phyloP scores from a whole-genome alignment of 2,113 vertebrate genomes.

The Cyprinodon variegatus region DNA sequence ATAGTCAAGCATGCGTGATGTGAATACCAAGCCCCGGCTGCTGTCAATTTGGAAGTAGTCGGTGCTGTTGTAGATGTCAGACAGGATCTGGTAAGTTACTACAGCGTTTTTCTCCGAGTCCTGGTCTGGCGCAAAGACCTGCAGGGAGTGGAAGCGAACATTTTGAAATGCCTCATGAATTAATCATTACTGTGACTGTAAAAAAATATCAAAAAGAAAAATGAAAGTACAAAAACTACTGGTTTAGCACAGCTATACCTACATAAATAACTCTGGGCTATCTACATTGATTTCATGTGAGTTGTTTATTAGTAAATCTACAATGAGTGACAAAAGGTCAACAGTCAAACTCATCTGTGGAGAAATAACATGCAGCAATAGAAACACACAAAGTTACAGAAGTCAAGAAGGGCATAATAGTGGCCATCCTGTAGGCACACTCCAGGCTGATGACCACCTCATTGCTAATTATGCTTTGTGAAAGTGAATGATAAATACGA shows the following conservation, averaged over 20 bases:
- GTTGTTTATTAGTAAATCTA: neutral
- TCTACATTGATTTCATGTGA: neutral
- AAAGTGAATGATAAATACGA: too few relatives aligned
- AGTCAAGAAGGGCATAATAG: too few relatives aligned
- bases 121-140: slow-evolving; percentile 87
- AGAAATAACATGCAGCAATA: too few relatives aligned
- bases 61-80: slow-evolving; percentile 90
- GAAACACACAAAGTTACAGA: too few relatives aligned
- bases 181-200: slow-evolving; percentile 35
- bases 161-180: slow-evolving; percentile 28
- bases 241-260: neutral
- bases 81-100: slow-evolving; percentile 92
- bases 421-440: too few relatives aligned
- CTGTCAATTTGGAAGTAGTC: slow-evolving; percentile 94
- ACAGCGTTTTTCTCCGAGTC: slow-evolving; percentile 89
- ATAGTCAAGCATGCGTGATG: slow-evolving; percentile 89
- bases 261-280: neutral
- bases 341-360: too few relatives aligned
- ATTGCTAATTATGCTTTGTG: too few relatives aligned
- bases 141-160: slow-evolving; percentile 26
- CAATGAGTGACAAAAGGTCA: too few relatives aligned
- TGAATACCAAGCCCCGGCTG: slow-evolving; percentile 88
- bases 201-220: slow-evolving; percentile 2
- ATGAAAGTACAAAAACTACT: slow-evolving; percentile 24
- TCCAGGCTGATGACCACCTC: too few relatives aligned